Conservation (phyloP, 1,140 invertebrate genomes). For the Orius insidiosus region DNA sequence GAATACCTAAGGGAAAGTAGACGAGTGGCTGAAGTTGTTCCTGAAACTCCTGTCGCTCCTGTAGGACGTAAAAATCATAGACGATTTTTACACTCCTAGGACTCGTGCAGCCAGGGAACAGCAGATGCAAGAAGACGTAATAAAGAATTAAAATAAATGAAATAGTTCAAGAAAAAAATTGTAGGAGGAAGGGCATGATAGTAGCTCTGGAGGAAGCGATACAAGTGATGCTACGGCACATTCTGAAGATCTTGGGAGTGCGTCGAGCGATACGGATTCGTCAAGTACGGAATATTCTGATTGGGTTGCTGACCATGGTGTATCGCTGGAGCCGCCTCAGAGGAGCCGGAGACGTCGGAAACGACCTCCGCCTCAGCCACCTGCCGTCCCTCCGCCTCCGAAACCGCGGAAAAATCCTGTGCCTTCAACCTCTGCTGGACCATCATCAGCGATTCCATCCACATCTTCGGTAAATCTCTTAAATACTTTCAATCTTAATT, state of each 20-base stretch:
- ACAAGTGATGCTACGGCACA: slow-evolving; percentile 28
- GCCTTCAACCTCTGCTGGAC: no score
- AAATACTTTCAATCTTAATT: not conserved
- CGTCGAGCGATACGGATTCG: slow-evolving; percentile 27
- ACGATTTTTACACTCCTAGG: slow-evolving; percentile 25
- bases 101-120: slow-evolving; percentile 34
- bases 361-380: slow-evolving; percentile 30
- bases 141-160: slow-evolving; percentile 21
- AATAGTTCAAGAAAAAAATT: not conserved
- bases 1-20: slow-evolving; percentile 20
- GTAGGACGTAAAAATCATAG: slow-evolving; percentile 16
- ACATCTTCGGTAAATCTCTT: slow-evolving; percentile 17
- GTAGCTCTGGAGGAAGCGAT: slow-evolving; percentile 18
- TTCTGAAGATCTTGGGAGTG: slow-evolving; percentile 17
- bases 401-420: no score
- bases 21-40: slow-evolving; percentile 16
- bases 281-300: slow-evolving; percentile 75
- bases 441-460: slow-evolving; percentile 19
- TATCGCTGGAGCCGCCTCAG: slow-evolving; percentile 63
- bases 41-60: slow-evolving; percentile 12
- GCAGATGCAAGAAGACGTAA: slow-evolving; percentile 30
- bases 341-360: slow-evolving; percentile 34
- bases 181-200: slow-evolving; percentile 22
- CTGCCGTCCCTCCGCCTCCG: not conserved
- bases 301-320: slow-evolving; percentile 74